phyloP scores from a whole-genome alignment of 2,888 invertebrate species.

The Drosophila melanosoma region DNA sequence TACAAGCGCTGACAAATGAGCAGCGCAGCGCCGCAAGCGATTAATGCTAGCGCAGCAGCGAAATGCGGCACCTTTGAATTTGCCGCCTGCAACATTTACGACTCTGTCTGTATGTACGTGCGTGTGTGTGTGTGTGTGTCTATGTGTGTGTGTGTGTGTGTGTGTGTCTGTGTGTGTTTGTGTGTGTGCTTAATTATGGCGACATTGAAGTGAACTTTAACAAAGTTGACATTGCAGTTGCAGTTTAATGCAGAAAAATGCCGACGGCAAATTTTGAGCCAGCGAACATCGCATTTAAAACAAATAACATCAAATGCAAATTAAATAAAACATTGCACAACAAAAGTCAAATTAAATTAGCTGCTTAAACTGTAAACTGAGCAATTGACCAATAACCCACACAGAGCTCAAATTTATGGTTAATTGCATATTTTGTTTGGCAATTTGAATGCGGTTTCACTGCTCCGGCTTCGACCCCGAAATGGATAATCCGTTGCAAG shows the following conservation, averaged over 20 bases:
- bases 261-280: not conserved
- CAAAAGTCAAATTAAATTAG: constrained; percentile 3
- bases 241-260: not conserved
- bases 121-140: not conserved
- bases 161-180: not conserved
- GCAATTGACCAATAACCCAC: not conserved
- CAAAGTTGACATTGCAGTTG: not conserved
- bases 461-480: not conserved
- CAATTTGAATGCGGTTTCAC: not conserved
- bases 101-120: not conserved
- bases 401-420: not conserved
- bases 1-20: constrained; percentile 9
- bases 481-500: not conserved
- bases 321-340: not conserved
- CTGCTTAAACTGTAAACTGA: not conserved
- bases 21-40: constrained; percentile 11
- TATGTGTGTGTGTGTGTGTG: not conserved
- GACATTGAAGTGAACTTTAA: not conserved
- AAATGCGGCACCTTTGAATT: constrained; percentile 4
- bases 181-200: not conserved
- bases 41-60: constrained; percentile 2
- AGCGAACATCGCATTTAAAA: constrained; percentile 4
- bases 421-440: not conserved
- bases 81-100: not conserved
- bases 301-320: constrained; percentile 7